These are phyloP conservation scores for Panzeria rudis DNA, from an alignment of 2,888 invertebrate species.

Conservation along the genomic window DNA sequence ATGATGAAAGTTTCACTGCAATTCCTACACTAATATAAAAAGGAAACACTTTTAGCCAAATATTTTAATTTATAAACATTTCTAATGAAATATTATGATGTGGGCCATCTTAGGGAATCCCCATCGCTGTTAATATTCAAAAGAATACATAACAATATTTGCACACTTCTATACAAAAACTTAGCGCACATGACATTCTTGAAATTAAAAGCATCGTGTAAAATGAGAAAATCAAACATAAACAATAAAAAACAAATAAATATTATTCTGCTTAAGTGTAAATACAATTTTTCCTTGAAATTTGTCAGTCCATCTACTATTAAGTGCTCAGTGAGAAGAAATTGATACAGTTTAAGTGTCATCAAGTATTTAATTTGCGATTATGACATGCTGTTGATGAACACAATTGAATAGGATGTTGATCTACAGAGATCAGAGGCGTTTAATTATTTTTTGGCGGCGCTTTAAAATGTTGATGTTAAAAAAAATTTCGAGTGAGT, in stretches of 20 bases:
- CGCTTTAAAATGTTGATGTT: not conserved
- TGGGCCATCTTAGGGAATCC: slow-evolving; percentile 24
- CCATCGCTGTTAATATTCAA: slow-evolving; percentile 1
- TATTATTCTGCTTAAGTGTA: slow-evolving; percentile 11
- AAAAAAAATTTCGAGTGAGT: no score
- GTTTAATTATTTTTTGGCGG: not conserved
- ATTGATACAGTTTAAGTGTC: slow-evolving; percentile 64
- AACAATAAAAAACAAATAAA: slow-evolving; percentile 45
- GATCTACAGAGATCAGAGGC: not conserved
- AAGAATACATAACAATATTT: slow-evolving; percentile 26
- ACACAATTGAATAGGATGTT: slow-evolving; percentile 24
- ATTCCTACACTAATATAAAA: not conserved
- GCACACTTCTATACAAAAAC: not conserved
- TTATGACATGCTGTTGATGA: slow-evolving; percentile 46
- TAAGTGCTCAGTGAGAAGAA: slow-evolving; percentile 39
- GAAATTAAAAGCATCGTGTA: not conserved
- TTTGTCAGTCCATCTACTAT: slow-evolving; percentile 47
- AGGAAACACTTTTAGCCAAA: not conserved
- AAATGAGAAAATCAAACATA: slow-evolving; percentile 14
- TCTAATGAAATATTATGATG: slow-evolving; percentile 21
- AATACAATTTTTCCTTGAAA: slow-evolving; percentile 37
- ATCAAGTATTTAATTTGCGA: slow-evolving; percentile 58
- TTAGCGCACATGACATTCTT: slow-evolving; percentile 17
- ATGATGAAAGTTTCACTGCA: no score
- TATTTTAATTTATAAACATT: slow-evolving; percentile 1